Conservation (phyloP, 2,113 vertebrate species). For the Rallus limicola region DNA sequence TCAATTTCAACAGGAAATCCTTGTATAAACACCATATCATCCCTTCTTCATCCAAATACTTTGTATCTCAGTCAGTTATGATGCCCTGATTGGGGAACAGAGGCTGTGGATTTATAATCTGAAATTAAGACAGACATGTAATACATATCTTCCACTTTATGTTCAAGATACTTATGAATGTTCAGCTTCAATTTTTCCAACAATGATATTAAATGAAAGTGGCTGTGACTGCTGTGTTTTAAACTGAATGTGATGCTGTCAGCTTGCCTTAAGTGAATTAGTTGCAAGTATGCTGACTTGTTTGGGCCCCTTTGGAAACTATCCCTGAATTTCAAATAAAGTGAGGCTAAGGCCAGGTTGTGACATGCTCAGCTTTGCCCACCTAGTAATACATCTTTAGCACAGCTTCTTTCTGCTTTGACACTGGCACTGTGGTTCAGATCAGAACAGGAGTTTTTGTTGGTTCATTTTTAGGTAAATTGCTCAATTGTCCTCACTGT, state of each 20-base stretch:
- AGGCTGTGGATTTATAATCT: not conserved
- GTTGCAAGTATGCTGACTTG: not conserved
- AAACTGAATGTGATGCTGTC: not conserved
- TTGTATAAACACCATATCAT: not conserved
- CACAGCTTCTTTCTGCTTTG: not conserved
- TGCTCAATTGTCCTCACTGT: not conserved
- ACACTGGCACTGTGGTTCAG: not conserved
- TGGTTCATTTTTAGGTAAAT: not conserved
- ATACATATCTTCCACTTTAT: not conserved
- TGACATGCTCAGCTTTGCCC: not conserved
- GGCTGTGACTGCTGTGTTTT: not conserved
- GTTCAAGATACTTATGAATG: not conserved
- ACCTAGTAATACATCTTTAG: not conserved
- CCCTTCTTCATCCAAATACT: not conserved
- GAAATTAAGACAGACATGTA: not conserved
- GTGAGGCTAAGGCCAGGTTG: not conserved
- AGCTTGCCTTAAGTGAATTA: not conserved
- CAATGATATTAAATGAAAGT: not conserved
- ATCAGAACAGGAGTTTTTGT: accelerated
- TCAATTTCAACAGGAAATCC: not conserved
- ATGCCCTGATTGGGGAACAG: not conserved
- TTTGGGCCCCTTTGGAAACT: not conserved
- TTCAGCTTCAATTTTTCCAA: not conserved
- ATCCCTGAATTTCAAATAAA: not conserved
- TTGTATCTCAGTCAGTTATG: not conserved